Conservation (phyloP, 1,140 invertebrate genomes). For the Zaprionus ornatus region DNA sequence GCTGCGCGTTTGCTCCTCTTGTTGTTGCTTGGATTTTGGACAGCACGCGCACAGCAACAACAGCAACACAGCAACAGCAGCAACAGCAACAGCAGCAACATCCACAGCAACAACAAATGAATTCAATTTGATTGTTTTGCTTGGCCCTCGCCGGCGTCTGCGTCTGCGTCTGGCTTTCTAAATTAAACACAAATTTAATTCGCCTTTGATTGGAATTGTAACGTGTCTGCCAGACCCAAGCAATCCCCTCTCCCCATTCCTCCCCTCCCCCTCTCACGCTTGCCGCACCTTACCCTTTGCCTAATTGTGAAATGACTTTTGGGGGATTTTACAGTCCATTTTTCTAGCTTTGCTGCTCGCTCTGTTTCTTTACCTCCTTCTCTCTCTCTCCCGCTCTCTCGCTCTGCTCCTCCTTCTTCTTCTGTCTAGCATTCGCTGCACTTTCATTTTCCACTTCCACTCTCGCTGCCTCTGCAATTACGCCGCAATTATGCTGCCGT, state of each 20-base stretch:
- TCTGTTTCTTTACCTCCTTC: not conserved
- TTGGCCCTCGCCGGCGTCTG: slow-evolving; percentile 8
- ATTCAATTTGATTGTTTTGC: slow-evolving; percentile 53
- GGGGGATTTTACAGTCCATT: slow-evolving; percentile 22
- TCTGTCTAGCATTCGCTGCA: slow-evolving; percentile 37
- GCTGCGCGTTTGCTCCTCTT: slow-evolving; percentile 31
- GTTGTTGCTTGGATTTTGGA: slow-evolving; percentile 28
- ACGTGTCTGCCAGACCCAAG: slow-evolving; percentile 17
- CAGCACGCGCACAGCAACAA: slow-evolving; percentile 17
- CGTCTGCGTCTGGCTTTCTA: slow-evolving; percentile 41
- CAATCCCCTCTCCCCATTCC: not conserved
- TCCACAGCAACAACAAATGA: slow-evolving; percentile 4
- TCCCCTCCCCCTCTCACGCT: not conserved
- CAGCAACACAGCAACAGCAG: not conserved
- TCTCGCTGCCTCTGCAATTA: slow-evolving; percentile 44
- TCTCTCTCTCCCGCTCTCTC: too few relatives aligned
- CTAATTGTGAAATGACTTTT: slow-evolving; percentile 38
- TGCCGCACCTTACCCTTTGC: not conserved
- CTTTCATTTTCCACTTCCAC: slow-evolving; percentile 49
- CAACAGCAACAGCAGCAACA: not conserved
- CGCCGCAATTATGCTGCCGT: slow-evolving; percentile 45
- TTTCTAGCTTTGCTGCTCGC: not conserved
- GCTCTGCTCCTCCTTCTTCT: not conserved
- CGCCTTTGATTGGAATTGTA: slow-evolving; percentile 45
- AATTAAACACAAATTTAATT: slow-evolving; percentile 47